A percentile compares a stretch with the other conserved stretches of the same genome.
These are phyloP conservation scores for Propithecus coquereli DNA, from an alignment of 2,113 vertebrate genomes.

Conservation along the genomic window DNA sequence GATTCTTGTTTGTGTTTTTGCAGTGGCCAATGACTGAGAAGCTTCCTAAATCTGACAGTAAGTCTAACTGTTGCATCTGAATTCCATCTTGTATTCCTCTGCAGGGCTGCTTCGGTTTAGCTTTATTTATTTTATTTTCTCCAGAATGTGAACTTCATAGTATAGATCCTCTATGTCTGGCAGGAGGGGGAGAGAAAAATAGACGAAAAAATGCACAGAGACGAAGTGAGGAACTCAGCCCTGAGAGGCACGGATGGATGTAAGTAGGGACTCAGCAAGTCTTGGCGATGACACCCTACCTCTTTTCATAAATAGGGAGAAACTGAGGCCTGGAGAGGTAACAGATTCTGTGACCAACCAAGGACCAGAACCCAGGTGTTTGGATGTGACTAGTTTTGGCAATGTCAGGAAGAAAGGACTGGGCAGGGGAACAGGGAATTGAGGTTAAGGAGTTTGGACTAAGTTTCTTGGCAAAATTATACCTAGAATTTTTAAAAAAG, in stretches of 20 bases:
- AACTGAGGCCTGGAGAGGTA: not conserved
- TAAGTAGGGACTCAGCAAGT: accelerated
- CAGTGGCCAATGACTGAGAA: not conserved
- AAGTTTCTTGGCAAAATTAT: not conserved
- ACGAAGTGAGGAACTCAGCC: not conserved
- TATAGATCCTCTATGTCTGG: not conserved
- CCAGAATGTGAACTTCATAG: not conserved
- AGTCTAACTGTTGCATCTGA: not conserved
- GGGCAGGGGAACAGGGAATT: not conserved
- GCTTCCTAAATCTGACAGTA: not conserved
- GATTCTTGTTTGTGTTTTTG: not conserved
- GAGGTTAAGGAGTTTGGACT: not conserved
- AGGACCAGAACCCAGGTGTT: not conserved
- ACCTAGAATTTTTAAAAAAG: not conserved
- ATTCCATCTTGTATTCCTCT: not conserved
- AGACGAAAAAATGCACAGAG: not conserved
- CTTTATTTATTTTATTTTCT: not conserved
- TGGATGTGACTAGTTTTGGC: not conserved
- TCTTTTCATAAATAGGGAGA: not conserved
- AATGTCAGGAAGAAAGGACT: not conserved
- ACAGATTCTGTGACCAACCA: not conserved
- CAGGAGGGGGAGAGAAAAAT: not conserved
- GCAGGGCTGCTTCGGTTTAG: not conserved
- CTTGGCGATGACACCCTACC: not conserved
- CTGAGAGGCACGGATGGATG: not conserved